Percentiles rank a stretch among this genome's conserved stretches.
Conservation (phyloP, 2,888 invertebrate species). For the Drosophila parthenogenetica region DNA sequence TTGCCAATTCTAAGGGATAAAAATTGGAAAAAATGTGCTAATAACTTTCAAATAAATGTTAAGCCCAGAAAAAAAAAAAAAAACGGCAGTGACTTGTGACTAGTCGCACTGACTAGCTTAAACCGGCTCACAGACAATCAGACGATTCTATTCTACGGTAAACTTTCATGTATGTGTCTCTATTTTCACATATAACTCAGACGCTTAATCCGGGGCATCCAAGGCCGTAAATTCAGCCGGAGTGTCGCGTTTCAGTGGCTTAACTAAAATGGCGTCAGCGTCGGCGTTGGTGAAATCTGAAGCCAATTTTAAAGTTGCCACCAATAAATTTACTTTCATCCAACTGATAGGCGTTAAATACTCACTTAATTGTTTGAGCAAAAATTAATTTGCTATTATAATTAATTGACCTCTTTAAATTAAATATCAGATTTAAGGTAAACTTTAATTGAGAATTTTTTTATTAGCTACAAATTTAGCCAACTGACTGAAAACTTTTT, state of each 20-base stretch:
- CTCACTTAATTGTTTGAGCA: slow-evolving; percentile 25
- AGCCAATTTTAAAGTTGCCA: slow-evolving; percentile 65
- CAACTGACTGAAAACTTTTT: too few species aligned
- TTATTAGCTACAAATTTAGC: too few species aligned
- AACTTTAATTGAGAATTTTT: too few species aligned
- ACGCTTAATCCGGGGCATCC: slow-evolving; percentile 51
- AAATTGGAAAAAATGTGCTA: slow-evolving; percentile 57
- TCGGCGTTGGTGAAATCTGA: slow-evolving; percentile 27
- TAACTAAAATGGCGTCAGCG: slow-evolving; percentile 47
- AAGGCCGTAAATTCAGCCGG: slow-evolving; percentile 58
- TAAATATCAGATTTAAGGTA: too few species aligned
- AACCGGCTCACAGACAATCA: slow-evolving; percentile 41
- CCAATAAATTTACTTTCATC: slow-evolving; percentile 32
- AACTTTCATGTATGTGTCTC: slow-evolving; percentile 37
- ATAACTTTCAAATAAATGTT: slow-evolving; percentile 65
- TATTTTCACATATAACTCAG: slow-evolving; percentile 56
- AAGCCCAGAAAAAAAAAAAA: slow-evolving; percentile 29
- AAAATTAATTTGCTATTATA: not conserved
- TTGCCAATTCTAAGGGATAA: slow-evolving; percentile 20
- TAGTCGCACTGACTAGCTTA: slow-evolving; percentile 54
- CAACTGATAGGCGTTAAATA: slow-evolving; percentile 38
- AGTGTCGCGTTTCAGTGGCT: slow-evolving; percentile 56
- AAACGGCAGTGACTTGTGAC: slow-evolving; percentile 25
- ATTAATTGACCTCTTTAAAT: not conserved
- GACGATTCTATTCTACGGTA: slow-evolving; percentile 42